Base-by-base conservation (phyloP, 1,140 invertebrate species). In the Pogonognathellus flavescens region DNA sequence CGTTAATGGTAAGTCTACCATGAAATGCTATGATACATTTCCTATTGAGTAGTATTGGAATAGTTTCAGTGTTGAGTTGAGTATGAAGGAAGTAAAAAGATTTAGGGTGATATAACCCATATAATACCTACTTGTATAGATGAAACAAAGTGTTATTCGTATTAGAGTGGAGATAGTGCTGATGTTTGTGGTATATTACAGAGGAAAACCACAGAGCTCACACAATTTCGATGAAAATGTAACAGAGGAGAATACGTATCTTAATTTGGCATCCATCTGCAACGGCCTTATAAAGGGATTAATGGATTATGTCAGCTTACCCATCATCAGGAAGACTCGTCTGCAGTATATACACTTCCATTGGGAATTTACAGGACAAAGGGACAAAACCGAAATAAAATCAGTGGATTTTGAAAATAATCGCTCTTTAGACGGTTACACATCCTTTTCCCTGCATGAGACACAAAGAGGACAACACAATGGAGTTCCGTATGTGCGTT, bases 191-290 rank as follows among this genome's bases (percentile, higher is more conserved):
- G 31, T 57, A 14, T 57, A 57, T 3, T 57, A 9, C 10, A n/a
- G 2, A 13, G 6, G 8, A 76, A 76, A 76, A 50, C 1, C 13
- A 31, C 25, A 76, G 25, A 66, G 20, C 22, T 13, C 10, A 13
- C 62, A 10, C 10, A 16, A 6, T 16, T n/a, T 50, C 7, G 13
- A n/a, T 14, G 0, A n/a, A 49, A 20, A 13, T 25, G 31, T 41
- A 8, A 49, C 8, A n/a, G n/a, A 22, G 13, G n/a, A 16, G 25
- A 41, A 11, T 22, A 70, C 66, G 70, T 76, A 76, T 50, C 31
- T 76, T 76, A 76, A 76, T 76, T 76, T 76, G 31, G 16, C 70
- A 76, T 76, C 70, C 62, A 66, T 66, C 62, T 66, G 62, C 62
- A 66, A 66, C 22, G 14, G 70, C n/a, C 70, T 31, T 50, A 76